Evolutionary conservation across 2,797 vertebrate species (phyloP), one percentile per base, ranked within the genome.

Genomic region (Gastrophryne carolinensis): DNA sequence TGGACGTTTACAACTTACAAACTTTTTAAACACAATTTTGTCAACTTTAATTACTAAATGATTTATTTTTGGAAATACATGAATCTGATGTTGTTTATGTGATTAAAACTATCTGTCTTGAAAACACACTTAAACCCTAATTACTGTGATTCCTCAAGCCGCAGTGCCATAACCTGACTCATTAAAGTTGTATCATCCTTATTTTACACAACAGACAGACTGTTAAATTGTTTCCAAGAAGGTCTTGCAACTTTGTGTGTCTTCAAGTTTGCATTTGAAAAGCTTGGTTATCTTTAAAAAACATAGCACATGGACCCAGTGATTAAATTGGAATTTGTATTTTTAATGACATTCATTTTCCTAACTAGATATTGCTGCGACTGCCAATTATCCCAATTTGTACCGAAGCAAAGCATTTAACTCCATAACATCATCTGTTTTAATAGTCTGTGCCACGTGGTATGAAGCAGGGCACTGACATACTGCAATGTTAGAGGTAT

Each of bases 371-470:
- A 44, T 39, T 39, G 24, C 2, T 30, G 35, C 24, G 44, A 15
- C 50, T 29, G 24, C 52, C 34, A 69, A 44, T 69, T 41, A 69
- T 17, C 24, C 66, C 26, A 67, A 54, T 53, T 68, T 41, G 50
- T 68, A 30, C n/a, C 27, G 44, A 6, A 39, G 32, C 9, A 56
- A 54, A 27, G 12, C 15, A 37, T 54, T 68, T 56, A 39, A 37
- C 23, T 56, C 13, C 32, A 26, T 11, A 27, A 27, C 26, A 37
- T 54, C 52, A 44, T 69, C 52, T 57, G 52, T 57, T 24, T 27
- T 29, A 9, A 30, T 37, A 44, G 50, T 41, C 17, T n/a, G n/a
- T n/a, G n/a, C n/a, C n/a, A n/a, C n/a, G n/a, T n/a, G n/a, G n/a
- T n/a, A n/a, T n/a, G n/a, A n/a, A n/a, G n/a, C n/a, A n/a, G n/a